Conservation (phyloP, 2,888 invertebrate species). For the Tipula unca region DNA sequence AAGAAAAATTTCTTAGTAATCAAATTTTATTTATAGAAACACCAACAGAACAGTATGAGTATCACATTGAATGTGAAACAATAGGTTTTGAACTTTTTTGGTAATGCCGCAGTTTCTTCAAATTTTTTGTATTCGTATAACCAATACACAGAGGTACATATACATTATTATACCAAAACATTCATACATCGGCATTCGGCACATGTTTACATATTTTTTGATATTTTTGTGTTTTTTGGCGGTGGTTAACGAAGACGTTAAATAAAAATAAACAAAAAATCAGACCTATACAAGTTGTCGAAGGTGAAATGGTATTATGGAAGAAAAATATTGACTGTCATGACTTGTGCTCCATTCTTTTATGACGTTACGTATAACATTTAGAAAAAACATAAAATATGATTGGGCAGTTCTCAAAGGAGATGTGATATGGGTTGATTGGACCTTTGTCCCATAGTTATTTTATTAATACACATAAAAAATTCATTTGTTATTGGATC, state of each 20-base stretch:
- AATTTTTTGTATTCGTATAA: not conserved
- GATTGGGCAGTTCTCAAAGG: too few relatives aligned
- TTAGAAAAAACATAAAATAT: too few relatives aligned
- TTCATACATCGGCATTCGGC: not conserved
- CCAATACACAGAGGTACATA: not conserved
- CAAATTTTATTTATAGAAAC: not conserved
- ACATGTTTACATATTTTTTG: not conserved
- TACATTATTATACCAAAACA: not conserved
- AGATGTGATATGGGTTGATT: not conserved
- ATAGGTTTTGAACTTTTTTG: slow-evolving; percentile 14
- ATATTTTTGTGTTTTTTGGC: too few relatives aligned
- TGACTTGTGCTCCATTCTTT: too few relatives aligned
- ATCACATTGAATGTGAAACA: slow-evolving; percentile 4
- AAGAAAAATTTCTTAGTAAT: not conserved
- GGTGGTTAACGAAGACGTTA: not conserved
- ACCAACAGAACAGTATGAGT: not conserved
- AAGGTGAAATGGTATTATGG: not conserved
- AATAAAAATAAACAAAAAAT: not conserved
- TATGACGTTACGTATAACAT: too few relatives aligned
- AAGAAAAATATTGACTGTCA: too few relatives aligned
- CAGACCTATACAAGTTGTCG: not conserved
- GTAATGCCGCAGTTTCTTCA: not conserved
- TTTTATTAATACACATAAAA: not conserved
- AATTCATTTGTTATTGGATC: not conserved
- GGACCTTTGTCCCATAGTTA: not conserved